Conservation (phyloP, 2,113 vertebrate species). For the Rhabdornis inornatus region DNA sequence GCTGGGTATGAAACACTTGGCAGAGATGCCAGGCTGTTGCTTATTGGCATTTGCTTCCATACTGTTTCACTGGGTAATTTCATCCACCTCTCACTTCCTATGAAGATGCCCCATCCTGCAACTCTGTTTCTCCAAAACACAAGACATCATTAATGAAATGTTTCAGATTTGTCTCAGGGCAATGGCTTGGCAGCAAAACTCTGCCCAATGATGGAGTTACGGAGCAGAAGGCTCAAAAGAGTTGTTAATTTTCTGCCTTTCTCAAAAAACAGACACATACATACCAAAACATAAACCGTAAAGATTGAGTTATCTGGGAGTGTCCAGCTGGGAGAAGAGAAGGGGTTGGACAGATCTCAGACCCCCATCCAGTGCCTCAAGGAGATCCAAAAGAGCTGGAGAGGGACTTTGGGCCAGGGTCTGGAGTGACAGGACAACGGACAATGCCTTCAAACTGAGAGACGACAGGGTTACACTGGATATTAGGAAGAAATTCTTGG, state of each 20-base stretch:
- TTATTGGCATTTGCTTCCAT: background rate
- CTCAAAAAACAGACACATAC: background rate
- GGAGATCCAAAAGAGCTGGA: rapidly evolving
- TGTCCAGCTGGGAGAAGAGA: background rate
- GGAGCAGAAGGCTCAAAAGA: background rate
- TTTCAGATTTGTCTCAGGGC: background rate
- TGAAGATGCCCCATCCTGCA: background rate
- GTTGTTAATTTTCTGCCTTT: background rate
- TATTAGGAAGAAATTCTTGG: background rate
- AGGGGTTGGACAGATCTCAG: rapidly evolving
- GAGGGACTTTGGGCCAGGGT: rapidly evolving
- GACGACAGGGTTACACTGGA: too few relatives aligned
- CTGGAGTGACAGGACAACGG: background rate
- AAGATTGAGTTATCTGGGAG: rapidly evolving
- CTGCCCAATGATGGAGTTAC: background rate
- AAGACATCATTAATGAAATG: background rate
- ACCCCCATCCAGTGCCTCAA: too few relatives aligned
- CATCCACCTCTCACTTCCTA: background rate
- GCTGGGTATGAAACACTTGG: background rate
- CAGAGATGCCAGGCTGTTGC: background rate
- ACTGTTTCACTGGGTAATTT: background rate
- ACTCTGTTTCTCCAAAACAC: background rate
- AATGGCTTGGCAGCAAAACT: background rate
- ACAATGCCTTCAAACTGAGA: background rate
- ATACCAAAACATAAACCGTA: background rate